Evolutionary conservation across 2,888 invertebrate species (phyloP).

Genomic region (Phania funesta): DNA sequence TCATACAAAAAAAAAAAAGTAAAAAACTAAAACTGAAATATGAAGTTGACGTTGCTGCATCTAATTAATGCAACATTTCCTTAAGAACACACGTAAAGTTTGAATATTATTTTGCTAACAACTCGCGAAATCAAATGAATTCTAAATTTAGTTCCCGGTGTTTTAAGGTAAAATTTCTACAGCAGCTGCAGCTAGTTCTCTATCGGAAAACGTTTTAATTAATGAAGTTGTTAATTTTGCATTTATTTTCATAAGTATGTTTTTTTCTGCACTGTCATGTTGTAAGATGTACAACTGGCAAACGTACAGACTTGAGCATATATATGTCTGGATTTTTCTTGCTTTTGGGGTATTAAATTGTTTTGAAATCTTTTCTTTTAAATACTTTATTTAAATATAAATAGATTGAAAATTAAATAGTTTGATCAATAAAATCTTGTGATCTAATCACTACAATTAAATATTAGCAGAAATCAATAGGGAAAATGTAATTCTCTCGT

Average conservation of each 20-base stretch:
- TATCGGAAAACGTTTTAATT: slow-evolving; percentile 72
- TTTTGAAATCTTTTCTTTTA: no score
- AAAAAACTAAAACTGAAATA: background rate
- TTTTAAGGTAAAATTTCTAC: slow-evolving; percentile 67
- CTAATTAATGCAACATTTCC: slow-evolving; percentile 64
- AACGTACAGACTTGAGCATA: no score
- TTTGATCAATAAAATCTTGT: no score
- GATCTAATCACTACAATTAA: no score
- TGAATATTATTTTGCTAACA: slow-evolving; percentile 46
- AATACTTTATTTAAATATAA: no score
- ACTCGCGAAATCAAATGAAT: slow-evolving; percentile 6
- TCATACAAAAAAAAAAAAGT: background rate
- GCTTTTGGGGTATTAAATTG: no score
- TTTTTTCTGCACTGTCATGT: background rate
- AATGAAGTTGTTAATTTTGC: slow-evolving; percentile 79
- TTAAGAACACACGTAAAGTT: slow-evolving; percentile 57
- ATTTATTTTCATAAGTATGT: slow-evolving; percentile 69
- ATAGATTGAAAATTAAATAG: no score
- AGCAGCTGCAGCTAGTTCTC: slow-evolving; percentile 72
- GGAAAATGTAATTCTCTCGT: no score
- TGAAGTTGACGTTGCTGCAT: slow-evolving; percentile 17
- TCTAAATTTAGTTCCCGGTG: slow-evolving; percentile 42
- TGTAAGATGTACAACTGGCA: slow-evolving; percentile 38
- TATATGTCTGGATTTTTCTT: no score
- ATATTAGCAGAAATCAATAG: no score